Conservation (phyloP, 92 coral and sea anemone species). For the Bergia puertoricense region DNA sequence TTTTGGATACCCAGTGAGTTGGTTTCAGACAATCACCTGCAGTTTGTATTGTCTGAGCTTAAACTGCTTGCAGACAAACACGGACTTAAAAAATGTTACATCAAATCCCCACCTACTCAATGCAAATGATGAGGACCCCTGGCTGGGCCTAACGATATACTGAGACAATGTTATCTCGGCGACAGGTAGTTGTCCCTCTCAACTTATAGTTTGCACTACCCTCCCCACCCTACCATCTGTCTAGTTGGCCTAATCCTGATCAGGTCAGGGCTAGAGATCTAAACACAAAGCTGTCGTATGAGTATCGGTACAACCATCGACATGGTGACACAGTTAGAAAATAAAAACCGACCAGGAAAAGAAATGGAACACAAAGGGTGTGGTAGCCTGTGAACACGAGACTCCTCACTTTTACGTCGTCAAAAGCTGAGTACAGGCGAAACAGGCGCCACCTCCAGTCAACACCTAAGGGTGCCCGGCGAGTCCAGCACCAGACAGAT, state of each 20-base stretch:
- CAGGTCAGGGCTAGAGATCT: constrained; percentile 9
- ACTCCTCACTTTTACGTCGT: neutral
- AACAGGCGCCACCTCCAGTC: constrained; percentile 16
- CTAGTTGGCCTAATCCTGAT: constrained; percentile 4
- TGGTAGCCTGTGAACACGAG: neutral
- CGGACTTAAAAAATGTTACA: constrained; percentile 54
- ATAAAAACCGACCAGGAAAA: neutral
- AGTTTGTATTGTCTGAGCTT: constrained; percentile 42
- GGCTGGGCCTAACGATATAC: neutral
- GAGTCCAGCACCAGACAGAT: neutral
- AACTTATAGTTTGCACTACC: constrained; percentile 1
- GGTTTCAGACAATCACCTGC: constrained; percentile 58
- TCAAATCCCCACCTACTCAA: neutral
- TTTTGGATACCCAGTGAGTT: constrained; percentile 58
- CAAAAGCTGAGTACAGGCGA: constrained; percentile 6
- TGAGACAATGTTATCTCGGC: neutral
- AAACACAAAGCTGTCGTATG: constrained; percentile 3
- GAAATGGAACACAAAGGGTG: constrained; percentile 1
- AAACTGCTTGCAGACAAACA: constrained; percentile 26
- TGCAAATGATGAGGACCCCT: neutral
- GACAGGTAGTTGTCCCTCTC: constrained; percentile 2
- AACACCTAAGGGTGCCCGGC: constrained; percentile 6
- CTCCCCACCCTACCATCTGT: constrained; percentile 7
- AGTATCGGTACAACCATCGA: constrained; percentile 3
- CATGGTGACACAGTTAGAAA: neutral